Conservation (phyloP, 2,888 invertebrate genomes). For the Heteropelma amictum region DNA sequence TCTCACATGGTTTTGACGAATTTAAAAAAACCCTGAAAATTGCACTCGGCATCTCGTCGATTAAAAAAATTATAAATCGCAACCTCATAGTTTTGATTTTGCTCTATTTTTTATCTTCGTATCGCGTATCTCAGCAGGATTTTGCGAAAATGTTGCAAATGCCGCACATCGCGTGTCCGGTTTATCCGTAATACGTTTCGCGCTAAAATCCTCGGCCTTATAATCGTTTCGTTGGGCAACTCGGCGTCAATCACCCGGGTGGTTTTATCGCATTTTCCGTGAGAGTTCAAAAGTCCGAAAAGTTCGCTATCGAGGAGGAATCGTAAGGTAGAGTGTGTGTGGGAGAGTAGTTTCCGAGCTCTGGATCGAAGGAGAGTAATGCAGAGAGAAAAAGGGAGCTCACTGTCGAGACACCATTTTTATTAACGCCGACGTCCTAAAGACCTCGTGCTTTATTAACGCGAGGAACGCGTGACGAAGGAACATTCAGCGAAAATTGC, state of each 20-base stretch:
- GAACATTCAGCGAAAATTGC: not conserved
- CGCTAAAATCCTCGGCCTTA: not conserved
- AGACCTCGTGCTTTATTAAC: slow-evolving; percentile 16
- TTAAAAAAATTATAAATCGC: too few relatives aligned
- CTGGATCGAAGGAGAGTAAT: not conserved
- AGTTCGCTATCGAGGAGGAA: not conserved
- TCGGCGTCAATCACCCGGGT: slow-evolving; percentile 4
- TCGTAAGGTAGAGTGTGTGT: not conserved
- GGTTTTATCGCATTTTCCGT: slow-evolving; percentile 7
- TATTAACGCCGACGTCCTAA: not conserved
- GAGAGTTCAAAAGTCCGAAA: not conserved
- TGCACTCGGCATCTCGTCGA: too few relatives aligned
- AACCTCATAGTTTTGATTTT: not conserved
- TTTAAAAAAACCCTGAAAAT: too few relatives aligned
- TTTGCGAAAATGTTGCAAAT: too few relatives aligned
- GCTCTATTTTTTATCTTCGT: not conserved
- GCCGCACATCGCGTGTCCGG: slow-evolving; percentile 15
- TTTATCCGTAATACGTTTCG: not conserved
- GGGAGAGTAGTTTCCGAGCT: not conserved
- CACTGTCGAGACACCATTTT: slow-evolving; percentile 3
- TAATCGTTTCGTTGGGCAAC: not conserved
- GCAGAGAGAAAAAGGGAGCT: not conserved
- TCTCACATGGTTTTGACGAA: not conserved
- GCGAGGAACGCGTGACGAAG: not conserved
- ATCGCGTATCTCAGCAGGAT: not conserved